These are phyloP conservation scores for Aphidius colemani DNA, from an alignment of 2,888 invertebrate species.

Conservation along the genomic window DNA sequence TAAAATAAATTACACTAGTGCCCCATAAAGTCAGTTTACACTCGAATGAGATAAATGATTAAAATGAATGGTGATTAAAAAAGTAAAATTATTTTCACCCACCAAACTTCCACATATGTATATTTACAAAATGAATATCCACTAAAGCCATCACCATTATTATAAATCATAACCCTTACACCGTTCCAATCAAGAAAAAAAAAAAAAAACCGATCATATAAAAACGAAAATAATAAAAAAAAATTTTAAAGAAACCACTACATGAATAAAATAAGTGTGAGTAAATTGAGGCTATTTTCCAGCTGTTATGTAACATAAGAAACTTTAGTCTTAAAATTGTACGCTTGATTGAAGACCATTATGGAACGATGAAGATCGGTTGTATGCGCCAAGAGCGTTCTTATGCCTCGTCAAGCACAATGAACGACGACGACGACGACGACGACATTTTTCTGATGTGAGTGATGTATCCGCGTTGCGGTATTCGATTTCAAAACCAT, in stretches of 20 bases:
- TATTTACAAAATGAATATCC: too few species aligned
- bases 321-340: conserved; percentile 1
- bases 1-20: too few species aligned
- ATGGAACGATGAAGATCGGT: too few species aligned
- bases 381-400: neutral
- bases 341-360: conserved; percentile 7
- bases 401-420: conserved; percentile 2
- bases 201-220: neutral
- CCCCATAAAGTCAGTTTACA: too few species aligned
- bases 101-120: too few species aligned
- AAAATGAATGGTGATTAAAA: too few species aligned
- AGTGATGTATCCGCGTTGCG: conserved; percentile 9
- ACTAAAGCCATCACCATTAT: too few species aligned
- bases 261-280: neutral
- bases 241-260: neutral
- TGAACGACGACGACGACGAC: neutral
- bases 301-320: conserved; percentile 4
- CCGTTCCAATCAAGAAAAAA: neutral
- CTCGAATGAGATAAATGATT: too few species aligned
- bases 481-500: conserved; percentile 6
- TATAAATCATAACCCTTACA: neutral
- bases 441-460: too few species aligned
- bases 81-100: too few species aligned
- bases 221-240: neutral
- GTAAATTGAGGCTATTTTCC: neutral